Base-by-base conservation (phyloP, 2,797 vertebrate species). In the Thalassophryne amazonica region DNA sequence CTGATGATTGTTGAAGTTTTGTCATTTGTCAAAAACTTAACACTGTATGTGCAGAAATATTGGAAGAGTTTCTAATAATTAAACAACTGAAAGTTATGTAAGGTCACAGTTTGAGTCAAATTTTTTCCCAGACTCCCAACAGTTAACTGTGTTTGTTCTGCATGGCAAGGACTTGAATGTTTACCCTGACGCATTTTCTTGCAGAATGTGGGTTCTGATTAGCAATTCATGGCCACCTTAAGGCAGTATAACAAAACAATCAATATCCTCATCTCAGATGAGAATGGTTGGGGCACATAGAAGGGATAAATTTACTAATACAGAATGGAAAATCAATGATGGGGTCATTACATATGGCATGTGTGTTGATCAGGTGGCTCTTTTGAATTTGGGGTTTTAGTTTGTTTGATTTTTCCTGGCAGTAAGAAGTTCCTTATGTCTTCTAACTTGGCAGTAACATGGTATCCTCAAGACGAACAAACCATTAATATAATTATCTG, bases 251-350 rank as follows among this genome's bases (percentile, higher is more conserved):
- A 73, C 70, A 76, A 76, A 72, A 30, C 30, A 62, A 79, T 87
- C 77, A 73, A 84, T 85, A 81, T 61, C 20, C 36, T 54, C 51
- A 60, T 27, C 46, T 60, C 50, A 47, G 50, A 57, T 62, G 61
- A 69, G 49, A 52, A 55, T 41, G 25, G 24, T 17, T 35, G 54
- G 31, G 65, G 48, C 18, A 53, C n/a, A 5, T 51, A 64, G 51
- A 59, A 23, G 59, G 63, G 66, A 83, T 87, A 74, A 8, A 73
- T 88, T 81, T 69, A 76, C 63, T 69, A 73, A 73, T 68, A 62
- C 37, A 45, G 77, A 83, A 76, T 81, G 57, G 47, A 54, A 87
- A 81, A 80, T 86, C 75, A 56, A 69, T 84, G 19, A 27, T 10
- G 8, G 46, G 17, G 25, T 27, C 14, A 40, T 25, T 20, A 22